These are phyloP conservation scores for Notolepis coatsorum DNA, from an alignment of 2,797 vertebrate genomes.

Conservation along the genomic window DNA sequence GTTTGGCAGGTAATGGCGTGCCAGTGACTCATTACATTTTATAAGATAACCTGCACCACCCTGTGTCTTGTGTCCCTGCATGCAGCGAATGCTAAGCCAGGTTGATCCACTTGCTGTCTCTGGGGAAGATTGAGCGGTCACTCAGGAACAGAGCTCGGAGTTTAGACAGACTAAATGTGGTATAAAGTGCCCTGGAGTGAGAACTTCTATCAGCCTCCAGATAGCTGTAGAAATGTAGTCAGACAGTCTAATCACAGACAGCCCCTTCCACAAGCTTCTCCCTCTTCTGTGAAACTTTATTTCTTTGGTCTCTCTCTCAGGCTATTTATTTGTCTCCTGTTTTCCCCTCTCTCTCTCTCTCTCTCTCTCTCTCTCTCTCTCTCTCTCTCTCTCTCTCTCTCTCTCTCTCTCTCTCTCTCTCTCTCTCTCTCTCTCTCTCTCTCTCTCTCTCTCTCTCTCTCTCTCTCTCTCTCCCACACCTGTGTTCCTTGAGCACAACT, in stretches of 20 bases:
- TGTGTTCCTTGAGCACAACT: conserved; percentile 33
- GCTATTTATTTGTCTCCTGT: no score
- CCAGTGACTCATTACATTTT: no score
- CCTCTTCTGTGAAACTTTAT: conserved; percentile 30
- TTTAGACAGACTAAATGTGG: conserved; percentile 62
- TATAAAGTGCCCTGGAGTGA: conserved; percentile 56
- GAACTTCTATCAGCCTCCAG: conserved; percentile 49
- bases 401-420: conserved; percentile 3
- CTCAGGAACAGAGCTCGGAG: conserved; percentile 33
- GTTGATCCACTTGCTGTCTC: conserved; percentile 45
- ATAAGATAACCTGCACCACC: no score
- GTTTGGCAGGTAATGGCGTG: no score
- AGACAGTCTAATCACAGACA: conserved; percentile 66
- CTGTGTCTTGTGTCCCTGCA: no score
- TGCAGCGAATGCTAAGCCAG: conserved; percentile 37
- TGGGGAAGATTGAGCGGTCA: conserved; percentile 56
- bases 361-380: background rate
- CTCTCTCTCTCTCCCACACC: background rate
- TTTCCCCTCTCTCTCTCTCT: conserved; percentile 20
- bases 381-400: conserved; percentile 1
- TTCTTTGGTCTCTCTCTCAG: conserved; percentile 8
- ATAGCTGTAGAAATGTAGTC: conserved; percentile 62
- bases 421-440: conserved; percentile 6
- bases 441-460: conserved; percentile 25
- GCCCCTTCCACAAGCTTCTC: conserved; percentile 46